Evolutionary conservation across 2,888 invertebrate genomes (phyloP), one percentile per base, ranked within the genome.

Genomic region (Augochlorella aurata): DNA sequence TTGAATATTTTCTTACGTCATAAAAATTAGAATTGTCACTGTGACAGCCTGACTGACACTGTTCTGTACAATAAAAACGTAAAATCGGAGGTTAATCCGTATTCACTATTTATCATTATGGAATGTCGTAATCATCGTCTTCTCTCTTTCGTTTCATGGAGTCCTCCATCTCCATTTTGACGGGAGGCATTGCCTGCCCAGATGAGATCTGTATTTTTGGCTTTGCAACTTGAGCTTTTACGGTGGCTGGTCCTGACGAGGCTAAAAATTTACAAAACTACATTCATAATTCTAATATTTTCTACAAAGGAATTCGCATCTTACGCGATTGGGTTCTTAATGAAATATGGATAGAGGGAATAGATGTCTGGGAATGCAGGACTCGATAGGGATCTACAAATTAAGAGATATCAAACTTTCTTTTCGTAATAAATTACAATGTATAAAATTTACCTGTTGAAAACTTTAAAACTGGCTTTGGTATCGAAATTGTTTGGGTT

Each of bases 391-490:
- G 69, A 80, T 83, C 88, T 88, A 67, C 10, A 61, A 29, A 73
- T 50, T 38, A 16, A 24, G 14, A 49, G 29, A 47, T 12, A 29
- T n/a, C 18, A 45, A 50, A 12, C 47, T 76, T 58, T 45, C 61
- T 71, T 50, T 2, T 0, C 5, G 4, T 16, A 8, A 16, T 14
- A 10, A n/a, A 50, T 21, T 58, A 14, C 9, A 21, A 21, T 8
- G 2, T 8, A 2, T 0, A 12, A 24, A 54, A 71, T 66, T 89
- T 90, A 94, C 93, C 92, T 81, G 93, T 95, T 79, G 94, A 93
- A 83, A 96, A 96, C 93, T 97, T 97, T 69, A 97, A 95, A 7
- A 97, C 95, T 47, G 97, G 97, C 91, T 97, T 97, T 0, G 97
- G 97, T 86, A 97, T 95, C 38, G 96, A 95, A 77, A 96, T 96